Percentiles rank a stretch among this genome's conserved stretches.
Conservation (phyloP, 2,888 invertebrate species). For the Acrobasis consociella region DNA sequence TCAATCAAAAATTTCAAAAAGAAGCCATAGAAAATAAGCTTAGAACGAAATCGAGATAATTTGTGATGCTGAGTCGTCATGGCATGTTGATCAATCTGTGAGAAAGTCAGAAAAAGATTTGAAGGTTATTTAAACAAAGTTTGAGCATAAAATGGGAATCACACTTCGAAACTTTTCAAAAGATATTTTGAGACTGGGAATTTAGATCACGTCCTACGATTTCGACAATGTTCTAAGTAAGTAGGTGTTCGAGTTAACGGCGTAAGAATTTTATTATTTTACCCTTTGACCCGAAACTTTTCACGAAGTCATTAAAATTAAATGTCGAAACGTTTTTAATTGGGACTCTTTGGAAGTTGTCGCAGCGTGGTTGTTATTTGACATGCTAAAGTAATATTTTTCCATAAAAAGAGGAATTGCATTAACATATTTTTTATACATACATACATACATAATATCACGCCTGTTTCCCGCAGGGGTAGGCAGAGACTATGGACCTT, state of each 20-base stretch:
- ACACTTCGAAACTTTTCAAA: neutral
- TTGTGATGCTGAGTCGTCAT: too few species aligned
- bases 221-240: neutral
- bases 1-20: too few species aligned
- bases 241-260: neutral
- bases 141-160: neutral
- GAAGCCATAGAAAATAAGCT: too few species aligned
- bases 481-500: too few species aligned
- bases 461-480: too few species aligned
- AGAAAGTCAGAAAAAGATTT: too few species aligned
- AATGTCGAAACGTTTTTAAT: slow-evolving; percentile 1
- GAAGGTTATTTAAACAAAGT: neutral
- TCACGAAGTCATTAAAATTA: neutral
- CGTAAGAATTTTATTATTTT: neutral
- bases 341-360: neutral
- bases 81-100: too few species aligned
- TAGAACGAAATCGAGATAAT: too few species aligned
- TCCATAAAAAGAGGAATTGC: neutral
- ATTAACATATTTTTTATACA: neutral
- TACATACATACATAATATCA: too few species aligned
- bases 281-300: neutral
- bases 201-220: neutral
- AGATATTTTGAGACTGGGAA: neutral
- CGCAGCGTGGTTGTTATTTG: neutral
- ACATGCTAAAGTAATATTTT: neutral